Base-by-base conservation (phyloP, 1,140 invertebrate species). In the Apocrypta bakeri region DNA sequence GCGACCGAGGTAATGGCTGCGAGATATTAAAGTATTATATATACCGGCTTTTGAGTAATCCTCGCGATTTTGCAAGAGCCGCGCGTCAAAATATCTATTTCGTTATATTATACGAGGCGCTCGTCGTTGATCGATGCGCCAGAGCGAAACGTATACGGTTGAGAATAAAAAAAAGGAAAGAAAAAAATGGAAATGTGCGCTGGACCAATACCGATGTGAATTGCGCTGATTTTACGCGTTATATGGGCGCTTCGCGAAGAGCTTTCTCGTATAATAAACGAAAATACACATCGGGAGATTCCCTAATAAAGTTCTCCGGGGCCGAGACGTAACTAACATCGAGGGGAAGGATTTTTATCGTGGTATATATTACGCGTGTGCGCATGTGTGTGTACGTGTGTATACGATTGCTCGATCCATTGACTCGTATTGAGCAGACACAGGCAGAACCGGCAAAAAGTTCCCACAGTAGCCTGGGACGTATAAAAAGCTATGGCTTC, bases 1-100 rank as follows among this genome's bases (percentile, higher is more conserved):
- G 29, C 48, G 84, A 56, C 2, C 21, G 48, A 6, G 48, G 84
- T 81, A 82, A 72, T 63, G 76, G 64, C 71, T 83, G 81, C 79
- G 77, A 85, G 85, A 83, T 84, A 85, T 85, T 85, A 84, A 81
- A 33, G 68, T 81, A 48, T 76, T 80, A 79, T 29, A n/a, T n/a
- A n/a, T 85, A 42, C 79, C 48, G 42, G 42, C 42, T 48, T 48
- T 72, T 73, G 79, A 80, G 27, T 80, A 73, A 80, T 80, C 63
- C 25, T 42, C 69, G 33, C 69, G 6, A 73, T 80, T 73, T 73
- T 69, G 24, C 73, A 63, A 64, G 69, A 73, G 73, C 69, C n/a
- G 73, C 79, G 37, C 37, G 48, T 80, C 79, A 73, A 80, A 80
- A 80, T 80, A 80, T 80, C 79, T 63, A 64, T 73, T 80, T 73